A percentile compares a stretch with the other conserved stretches of the same genome.
These are phyloP conservation scores for Norana najaformis DNA, from an alignment of 2,888 invertebrate genomes.

Conservation along the genomic window DNA sequence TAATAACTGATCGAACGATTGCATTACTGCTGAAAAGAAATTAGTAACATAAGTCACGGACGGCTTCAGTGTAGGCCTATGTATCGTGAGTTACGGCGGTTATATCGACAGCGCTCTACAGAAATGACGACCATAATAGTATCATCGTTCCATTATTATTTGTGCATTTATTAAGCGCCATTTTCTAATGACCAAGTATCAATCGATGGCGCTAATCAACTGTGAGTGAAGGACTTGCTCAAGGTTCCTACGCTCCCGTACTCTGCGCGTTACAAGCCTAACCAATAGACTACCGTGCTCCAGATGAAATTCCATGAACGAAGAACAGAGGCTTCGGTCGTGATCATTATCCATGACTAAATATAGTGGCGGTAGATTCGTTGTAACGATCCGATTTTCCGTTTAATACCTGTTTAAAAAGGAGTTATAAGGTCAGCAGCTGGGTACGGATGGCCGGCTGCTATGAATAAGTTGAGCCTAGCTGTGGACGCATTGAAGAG, in stretches of 20 bases:
- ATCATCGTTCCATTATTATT: too few species aligned
- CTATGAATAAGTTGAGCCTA: neutral
- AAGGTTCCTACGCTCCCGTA: too few species aligned
- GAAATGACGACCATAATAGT: neutral
- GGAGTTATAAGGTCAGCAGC: conserved; percentile 8
- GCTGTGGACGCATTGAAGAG: neutral
- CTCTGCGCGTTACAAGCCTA: too few species aligned
- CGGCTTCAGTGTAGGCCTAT: neutral
- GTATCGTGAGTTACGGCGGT: neutral
- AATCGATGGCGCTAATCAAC: too few species aligned
- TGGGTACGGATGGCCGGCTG: neutral
- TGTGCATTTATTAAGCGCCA: too few species aligned
- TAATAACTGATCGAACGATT: too few species aligned
- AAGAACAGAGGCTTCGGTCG: neutral
- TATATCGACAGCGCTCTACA: neutral
- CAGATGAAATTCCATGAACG: too few species aligned
- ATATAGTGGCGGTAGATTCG: neutral
- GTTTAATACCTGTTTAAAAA: neutral
- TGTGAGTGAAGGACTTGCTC: too few species aligned
- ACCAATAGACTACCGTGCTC: too few species aligned
- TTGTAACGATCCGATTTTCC: neutral
- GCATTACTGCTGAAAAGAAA: neutral
- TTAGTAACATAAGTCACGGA: neutral
- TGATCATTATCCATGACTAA: neutral
- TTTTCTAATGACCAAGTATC: too few species aligned